Evolutionary conservation across 2,888 invertebrate species (phyloP).

Genomic region (Cryptus viduatorius): DNA sequence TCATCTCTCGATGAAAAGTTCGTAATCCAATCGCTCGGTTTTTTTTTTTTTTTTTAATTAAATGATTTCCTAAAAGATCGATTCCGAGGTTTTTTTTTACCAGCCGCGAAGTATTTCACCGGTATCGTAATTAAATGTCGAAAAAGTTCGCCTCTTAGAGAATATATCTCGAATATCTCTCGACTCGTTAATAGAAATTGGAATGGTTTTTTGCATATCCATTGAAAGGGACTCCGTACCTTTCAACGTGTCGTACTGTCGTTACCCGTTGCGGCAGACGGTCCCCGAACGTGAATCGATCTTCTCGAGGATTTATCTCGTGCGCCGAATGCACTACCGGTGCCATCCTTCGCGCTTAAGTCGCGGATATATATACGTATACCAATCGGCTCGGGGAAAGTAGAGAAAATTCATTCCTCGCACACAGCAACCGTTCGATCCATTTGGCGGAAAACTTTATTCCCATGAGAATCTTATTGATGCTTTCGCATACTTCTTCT

Average conservation of each 20-base stretch:
- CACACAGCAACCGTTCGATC: constrained; percentile 33
- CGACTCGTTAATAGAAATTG: constrained; percentile 41
- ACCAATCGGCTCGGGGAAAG: background rate
- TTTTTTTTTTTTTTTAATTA: background rate
- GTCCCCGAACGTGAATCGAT: constrained; percentile 41
- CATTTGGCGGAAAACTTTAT: constrained; percentile 48
- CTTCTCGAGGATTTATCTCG: constrained; percentile 49
- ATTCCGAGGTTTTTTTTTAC: background rate
- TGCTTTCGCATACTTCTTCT: constrained; percentile 35
- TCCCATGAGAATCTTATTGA: constrained; percentile 50
- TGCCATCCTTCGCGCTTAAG: constrained; percentile 17
- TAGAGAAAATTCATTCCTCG: constrained; percentile 18
- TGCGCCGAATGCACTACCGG: constrained; percentile 29
- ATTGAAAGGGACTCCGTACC: constrained; percentile 28
- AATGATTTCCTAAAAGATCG: background rate
- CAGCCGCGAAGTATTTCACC: constrained; percentile 24
- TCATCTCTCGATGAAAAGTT: background rate
- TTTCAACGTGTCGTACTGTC: constrained; percentile 42
- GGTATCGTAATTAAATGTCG: constrained; percentile 41
- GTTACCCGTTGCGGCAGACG: constrained; percentile 21
- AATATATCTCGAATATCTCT: constrained; percentile 36
- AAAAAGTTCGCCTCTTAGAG: constrained; percentile 9
- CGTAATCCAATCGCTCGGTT: background rate
- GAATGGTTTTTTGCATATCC: constrained; percentile 48
- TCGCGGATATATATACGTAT: constrained; percentile 15